Conservation (phyloP, 2,113 vertebrate genomes). For the Charina bottae region DNA sequence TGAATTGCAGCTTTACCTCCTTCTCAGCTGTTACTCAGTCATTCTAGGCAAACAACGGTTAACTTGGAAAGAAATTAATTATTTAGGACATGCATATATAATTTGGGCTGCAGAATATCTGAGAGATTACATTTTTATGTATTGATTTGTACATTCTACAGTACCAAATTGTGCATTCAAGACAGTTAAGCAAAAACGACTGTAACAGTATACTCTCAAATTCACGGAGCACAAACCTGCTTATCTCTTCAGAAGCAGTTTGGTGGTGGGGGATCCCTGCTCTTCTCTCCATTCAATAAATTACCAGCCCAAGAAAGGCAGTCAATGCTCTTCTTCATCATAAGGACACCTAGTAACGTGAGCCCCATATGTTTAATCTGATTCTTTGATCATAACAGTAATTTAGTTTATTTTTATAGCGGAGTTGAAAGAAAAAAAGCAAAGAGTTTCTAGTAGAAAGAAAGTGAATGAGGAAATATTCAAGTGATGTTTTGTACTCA, state of each 20-base stretch:
- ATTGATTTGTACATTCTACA: not conserved
- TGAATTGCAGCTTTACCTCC: slow-evolving; percentile 58
- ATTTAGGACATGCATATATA: slow-evolving; percentile 56
- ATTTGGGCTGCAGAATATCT: slow-evolving; percentile 37
- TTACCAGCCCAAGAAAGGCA: not conserved
- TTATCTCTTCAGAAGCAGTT: too few species aligned
- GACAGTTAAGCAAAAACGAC: not conserved
- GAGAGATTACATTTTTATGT: slow-evolving; percentile 17
- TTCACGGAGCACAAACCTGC: not conserved
- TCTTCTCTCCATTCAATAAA: not conserved
- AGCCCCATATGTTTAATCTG: not conserved
- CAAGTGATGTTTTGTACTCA: not conserved
- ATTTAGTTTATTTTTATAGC: not conserved
- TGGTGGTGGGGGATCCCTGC: not conserved
- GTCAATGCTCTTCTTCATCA: not conserved
- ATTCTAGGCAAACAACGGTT: slow-evolving; percentile 60
- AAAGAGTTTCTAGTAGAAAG: not conserved
- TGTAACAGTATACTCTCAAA: not conserved
- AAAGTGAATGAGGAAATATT: not conserved
- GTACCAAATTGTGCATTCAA: not conserved
- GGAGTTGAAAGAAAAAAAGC: not conserved
- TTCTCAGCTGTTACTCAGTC: slow-evolving; percentile 53
- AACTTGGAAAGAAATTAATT: slow-evolving; percentile 60
- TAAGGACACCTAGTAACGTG: not conserved
- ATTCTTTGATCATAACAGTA: not conserved